Base-by-base conservation (phyloP, 2,888 invertebrate genomes). In the Hipparchia semele region DNA sequence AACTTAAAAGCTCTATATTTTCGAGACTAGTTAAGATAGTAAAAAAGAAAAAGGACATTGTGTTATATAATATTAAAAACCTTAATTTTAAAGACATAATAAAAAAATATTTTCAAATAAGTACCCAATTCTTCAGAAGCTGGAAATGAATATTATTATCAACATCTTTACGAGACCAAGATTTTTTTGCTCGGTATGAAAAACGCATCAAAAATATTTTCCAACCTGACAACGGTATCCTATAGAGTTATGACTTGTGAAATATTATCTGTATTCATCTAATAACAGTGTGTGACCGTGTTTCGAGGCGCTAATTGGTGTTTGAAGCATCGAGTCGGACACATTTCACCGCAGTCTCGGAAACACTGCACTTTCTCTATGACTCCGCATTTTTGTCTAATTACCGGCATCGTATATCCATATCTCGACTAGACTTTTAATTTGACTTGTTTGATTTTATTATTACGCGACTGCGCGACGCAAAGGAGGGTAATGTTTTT, bases 361-460 rank as follows among this genome's bases (percentile, higher is more conserved):
- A 73, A 70, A 75, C 71, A 71, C 68, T 69, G 71, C 70, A 78
- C 81, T 81, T 80, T 81, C 81, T 80, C 80, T 78, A 76, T 81
- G 79, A 81, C 76, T 79, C 64, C 61, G 77, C 81, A 76, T 76
- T 79, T 80, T 79, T 78, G 73, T 71, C 77, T 77, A 76, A 77
- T 79, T 79, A 76, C 75, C 62, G 72, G 68, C 72, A 69, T 51
- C 73, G 68, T 77, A 75, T 75, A 76, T 74, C 77, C 51, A 76
- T 77, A 75, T 75, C 74, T 70, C 68, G 12, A 70, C 71, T 74
- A 61, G 68, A 70, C 39, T n/a, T 73, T 72, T 72, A 73, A 73
- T 75, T 75, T 67, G 51, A 56, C 56, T 70, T 45, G 58, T 56
- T 39, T 66, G 53, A 69, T 70, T 69, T 51, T 72, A 74, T 68